Evolutionary conservation across 1,140 invertebrate genomes (phyloP).

Genomic region (Aphelinus atriplicis): DNA sequence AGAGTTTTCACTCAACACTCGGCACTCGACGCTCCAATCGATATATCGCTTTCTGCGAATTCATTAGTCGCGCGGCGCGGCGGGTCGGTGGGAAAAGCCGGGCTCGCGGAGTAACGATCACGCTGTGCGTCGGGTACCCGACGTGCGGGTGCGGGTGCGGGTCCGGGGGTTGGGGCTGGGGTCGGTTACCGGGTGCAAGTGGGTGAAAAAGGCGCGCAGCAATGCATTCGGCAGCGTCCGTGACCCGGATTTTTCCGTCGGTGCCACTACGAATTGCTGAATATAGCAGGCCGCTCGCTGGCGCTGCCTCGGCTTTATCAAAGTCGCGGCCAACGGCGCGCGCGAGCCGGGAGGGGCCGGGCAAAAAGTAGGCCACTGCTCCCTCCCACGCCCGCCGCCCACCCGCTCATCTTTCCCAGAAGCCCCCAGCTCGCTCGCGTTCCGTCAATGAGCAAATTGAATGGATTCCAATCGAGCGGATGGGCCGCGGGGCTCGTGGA

Average conservation of each 20-base stretch:
- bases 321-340: conserved; percentile 38
- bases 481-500: too few relatives aligned
- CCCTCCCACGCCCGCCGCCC: neutral
- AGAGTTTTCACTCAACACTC: too few relatives aligned
- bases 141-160: too few relatives aligned
- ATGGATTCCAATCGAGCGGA: conserved; percentile 5
- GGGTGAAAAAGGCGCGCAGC: neutral
- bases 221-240: conserved; percentile 39
- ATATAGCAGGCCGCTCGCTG: conserved; percentile 33
- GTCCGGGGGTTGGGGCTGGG: too few relatives aligned
- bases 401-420: too few relatives aligned
- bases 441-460: conserved; percentile 30
- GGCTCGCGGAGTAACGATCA: too few relatives aligned
- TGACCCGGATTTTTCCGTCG: conserved; percentile 43
- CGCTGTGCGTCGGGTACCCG: too few relatives aligned
- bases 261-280: conserved; percentile 44
- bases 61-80: too few relatives aligned
- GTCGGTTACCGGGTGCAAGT: too few relatives aligned
- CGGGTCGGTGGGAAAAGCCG: too few relatives aligned
- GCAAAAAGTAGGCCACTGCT: conserved; percentile 43
- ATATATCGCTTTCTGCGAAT: too few relatives aligned
- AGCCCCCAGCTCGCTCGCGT: neutral
- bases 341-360: neutral
- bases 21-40: too few relatives aligned
- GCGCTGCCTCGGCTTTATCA: conserved; percentile 41